These are phyloP conservation scores for Agelas oroides DNA, from an alignment of 37 sponge, comb jelly and placozoan species.

Conservation along the genomic window DNA sequence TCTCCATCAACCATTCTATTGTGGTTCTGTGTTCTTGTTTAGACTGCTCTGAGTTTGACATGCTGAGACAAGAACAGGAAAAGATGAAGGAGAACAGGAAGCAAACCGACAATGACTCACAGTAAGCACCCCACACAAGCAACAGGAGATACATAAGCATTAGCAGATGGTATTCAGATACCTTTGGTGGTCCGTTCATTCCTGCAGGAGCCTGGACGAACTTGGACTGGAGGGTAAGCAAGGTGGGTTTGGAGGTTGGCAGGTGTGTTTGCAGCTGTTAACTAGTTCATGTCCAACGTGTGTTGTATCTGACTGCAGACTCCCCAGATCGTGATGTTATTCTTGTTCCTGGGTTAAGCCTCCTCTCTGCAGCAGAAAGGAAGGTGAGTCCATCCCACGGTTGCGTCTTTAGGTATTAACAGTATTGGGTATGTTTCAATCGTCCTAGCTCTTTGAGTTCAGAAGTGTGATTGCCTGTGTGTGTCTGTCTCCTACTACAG, in stretches of 20 bases:
- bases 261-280: too few species aligned
- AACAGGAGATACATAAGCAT: neutral
- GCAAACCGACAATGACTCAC: neutral
- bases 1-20: too few species aligned
- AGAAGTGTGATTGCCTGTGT: neutral
- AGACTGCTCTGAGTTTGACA: constrained; percentile 68
- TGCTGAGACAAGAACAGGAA: constrained; percentile 19
- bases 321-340: constrained; percentile 26
- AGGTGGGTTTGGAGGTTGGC: too few species aligned
- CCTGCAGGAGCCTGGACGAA: too few species aligned
- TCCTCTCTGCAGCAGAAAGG: constrained; percentile 62
- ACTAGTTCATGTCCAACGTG: too few species aligned
- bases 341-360: constrained; percentile 13
- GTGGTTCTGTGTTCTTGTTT: too few species aligned
- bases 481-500: neutral
- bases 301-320: neutral
- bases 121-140: neutral
- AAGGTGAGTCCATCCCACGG: constrained; percentile 25
- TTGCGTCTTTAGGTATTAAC: too few species aligned
- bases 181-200: too few species aligned
- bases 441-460: too few species aligned
- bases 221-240: too few species aligned
- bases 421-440: too few species aligned
- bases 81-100: constrained; percentile 34
- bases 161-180: too few species aligned